phyloP scores from a whole-genome alignment of 2,888 invertebrate genomes.

The Hololepta plana region DNA sequence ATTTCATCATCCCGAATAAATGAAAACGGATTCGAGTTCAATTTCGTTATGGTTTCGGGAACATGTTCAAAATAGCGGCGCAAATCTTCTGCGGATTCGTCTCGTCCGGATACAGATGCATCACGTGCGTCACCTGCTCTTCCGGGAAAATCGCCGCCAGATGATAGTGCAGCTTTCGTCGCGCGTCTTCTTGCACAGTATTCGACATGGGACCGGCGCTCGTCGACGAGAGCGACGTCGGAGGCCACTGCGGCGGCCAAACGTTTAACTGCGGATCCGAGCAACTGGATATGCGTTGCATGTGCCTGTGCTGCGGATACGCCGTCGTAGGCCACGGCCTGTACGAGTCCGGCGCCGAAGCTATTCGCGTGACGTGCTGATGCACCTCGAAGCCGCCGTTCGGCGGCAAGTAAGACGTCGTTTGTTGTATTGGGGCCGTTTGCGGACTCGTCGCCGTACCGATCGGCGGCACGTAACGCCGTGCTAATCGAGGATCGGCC shows the following conservation, averaged over 20 bases:
- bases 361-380: constrained; percentile 49
- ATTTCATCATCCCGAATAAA: no score
- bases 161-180: constrained; percentile 68
- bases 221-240: constrained; percentile 25
- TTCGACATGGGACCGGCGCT: constrained; percentile 23
- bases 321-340: constrained; percentile 31
- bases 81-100: constrained; percentile 81
- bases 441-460: not conserved
- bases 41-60: constrained; percentile 27
- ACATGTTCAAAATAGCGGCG: constrained; percentile 65
- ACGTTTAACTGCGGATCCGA: constrained; percentile 48
- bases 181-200: constrained; percentile 38
- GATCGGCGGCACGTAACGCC: constrained; percentile 17
- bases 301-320: constrained; percentile 20
- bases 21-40: no score
- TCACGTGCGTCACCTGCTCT: constrained; percentile 72
- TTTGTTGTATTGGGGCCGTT: constrained; percentile 7
- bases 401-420: constrained; percentile 12
- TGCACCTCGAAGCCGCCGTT: constrained; percentile 11
- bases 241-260: constrained; percentile 23
- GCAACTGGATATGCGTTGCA: constrained; percentile 31
- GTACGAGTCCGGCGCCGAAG: constrained; percentile 51
- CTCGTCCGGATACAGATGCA: constrained; percentile 77
- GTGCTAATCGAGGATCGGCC: constrained; percentile 52
- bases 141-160: constrained; percentile 84